These are phyloP conservation scores for Hepsetus odoe DNA, from an alignment of 2,113 vertebrate genomes.

Conservation along the genomic window DNA sequence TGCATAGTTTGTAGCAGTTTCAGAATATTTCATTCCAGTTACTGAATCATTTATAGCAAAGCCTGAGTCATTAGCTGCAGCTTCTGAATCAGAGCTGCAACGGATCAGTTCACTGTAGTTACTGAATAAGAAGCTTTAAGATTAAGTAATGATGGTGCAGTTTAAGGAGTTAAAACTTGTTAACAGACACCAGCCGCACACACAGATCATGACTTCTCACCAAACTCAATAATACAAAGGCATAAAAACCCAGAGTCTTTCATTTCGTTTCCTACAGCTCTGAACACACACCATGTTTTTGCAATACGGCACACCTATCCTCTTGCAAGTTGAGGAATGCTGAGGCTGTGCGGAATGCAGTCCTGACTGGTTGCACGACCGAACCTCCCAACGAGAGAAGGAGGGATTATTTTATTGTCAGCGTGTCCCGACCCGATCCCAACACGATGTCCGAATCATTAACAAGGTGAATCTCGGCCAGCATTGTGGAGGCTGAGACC, in stretches of 20 bases:
- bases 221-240: background rate
- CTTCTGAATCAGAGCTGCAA: background rate
- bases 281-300: conserved; percentile 16
- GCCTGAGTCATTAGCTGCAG: too few relatives aligned
- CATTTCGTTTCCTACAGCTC: background rate
- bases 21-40: too few relatives aligned
- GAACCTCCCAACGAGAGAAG: background rate
- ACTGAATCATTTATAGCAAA: too few relatives aligned
- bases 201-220: background rate
- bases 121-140: too few relatives aligned
- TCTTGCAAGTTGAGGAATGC: conserved; percentile 58
- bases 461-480: too few relatives aligned
- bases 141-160: background rate
- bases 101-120: background rate
- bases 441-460: too few relatives aligned
- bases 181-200: background rate
- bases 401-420: background rate
- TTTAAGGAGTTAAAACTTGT: background rate
- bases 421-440: too few relatives aligned
- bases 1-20: too few relatives aligned
- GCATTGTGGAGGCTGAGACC: too few relatives aligned
- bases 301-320: background rate
- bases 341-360: conserved; percentile 64
- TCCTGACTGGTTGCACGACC: conserved; percentile 62
- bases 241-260: too few relatives aligned